Base-by-base conservation (phyloP, 2,888 invertebrate genomes). In the Pelosia muscerda region DNA sequence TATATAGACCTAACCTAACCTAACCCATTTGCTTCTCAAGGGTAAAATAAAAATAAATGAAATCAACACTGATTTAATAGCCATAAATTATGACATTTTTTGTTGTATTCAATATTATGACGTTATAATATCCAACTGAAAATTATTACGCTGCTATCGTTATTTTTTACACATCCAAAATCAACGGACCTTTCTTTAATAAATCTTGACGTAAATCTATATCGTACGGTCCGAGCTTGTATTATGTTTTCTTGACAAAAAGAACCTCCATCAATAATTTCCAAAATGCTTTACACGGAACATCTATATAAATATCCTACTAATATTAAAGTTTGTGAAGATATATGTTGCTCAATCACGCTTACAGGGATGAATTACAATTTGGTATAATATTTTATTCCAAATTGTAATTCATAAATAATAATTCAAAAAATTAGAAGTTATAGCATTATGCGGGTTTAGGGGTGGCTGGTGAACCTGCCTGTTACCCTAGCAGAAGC, bases 101-200 rank as follows among this genome's bases (percentile, higher is more conserved):
- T 9, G n/a, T 49, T 49, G 49, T 5, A 9, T n/a, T 1, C 49
- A 9, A n/a, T 0, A 42, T 42, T 42, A 42, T 42, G n/a, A 49
- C 9, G n/a, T 9, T 55, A 23, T 55, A 3, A 42, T 42, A 8
- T 42, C 9, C 49, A 49, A 49, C n/a, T 49, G 8, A 49, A 49
- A 49, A 49, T 49, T 49, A 49, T 49, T 49, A 49, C 49, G n/a
- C n/a, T 49, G 49, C n/a, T 49, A 49, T 49, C 49, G 49, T 49
- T n/a, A 49, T 49, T 49, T 49, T 49, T 49, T 49, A n/a, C 49
- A n/a, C n/a, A n/a, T 49, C 49, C 49, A 49, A 49, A 49, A 49
- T 49, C 49, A 49, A n/a, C 49, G n/a, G 49, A 49, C 49, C 49
- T 49, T n/a, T 19, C n/a, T 49, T 49, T 49, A 49, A 49, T 49